Base-by-base conservation (phyloP, 2,888 invertebrate species). In the Apamea monoglypha region DNA sequence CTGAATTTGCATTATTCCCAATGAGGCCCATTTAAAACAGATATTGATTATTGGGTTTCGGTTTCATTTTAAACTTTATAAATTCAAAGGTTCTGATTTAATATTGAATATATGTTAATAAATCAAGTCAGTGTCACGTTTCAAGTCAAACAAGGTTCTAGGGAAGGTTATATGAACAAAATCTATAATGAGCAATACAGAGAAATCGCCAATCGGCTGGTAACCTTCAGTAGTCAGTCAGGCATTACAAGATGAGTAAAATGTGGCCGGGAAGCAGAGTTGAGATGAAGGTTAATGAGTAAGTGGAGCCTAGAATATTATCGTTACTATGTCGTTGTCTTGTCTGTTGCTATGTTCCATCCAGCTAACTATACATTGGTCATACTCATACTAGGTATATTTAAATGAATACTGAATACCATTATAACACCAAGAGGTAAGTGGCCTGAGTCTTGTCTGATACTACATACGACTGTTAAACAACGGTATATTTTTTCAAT, bases 91-190 rank as follows among this genome's bases (percentile, higher is more conserved):
- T 61, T 69, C 68, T 73, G 56, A 69, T 68, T 79, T 80, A 50
- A 74, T 81, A 82, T 76, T 82, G 78, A 82, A 72, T 79, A 81
- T 81, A 89, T 89, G 87, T 88, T 84, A 89, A 86, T 89, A 80
- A 82, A 82, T 81, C 59, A 78, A 82, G 79, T 76, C 86, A 87
- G 87, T 88, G 83, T 86, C 82, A 87, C 66, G 82, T 82, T 85
- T 88, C 84, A 88, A 88, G 84, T 81, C 71, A 86, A 89, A 87
- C 89, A 85, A 89, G 90, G 88, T 87, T 82, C 82, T 83, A 89
- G 81, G 84, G 88, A 88, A 89, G 89, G 89, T 88, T 88, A 88
- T 75, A 87, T 82, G 80, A 84, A 83, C 84, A 84, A 87, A 86
- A 82, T 86, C 79, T 87, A 84, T 78, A 81, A 76, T 81, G 81